Conservation (phyloP, 2,888 invertebrate genomes). For the Choreutis nemorana region DNA sequence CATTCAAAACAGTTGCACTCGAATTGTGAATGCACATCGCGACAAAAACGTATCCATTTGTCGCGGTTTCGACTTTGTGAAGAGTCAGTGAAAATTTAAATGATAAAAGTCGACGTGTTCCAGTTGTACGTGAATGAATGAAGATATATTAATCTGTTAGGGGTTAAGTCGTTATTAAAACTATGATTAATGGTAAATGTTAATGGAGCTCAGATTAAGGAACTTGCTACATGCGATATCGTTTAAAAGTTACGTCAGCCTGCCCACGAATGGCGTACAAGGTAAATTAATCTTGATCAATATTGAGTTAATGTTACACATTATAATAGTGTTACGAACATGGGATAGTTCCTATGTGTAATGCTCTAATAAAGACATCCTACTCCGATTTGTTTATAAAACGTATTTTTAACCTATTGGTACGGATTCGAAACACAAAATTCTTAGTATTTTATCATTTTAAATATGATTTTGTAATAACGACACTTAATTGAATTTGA, state of each 20-base stretch:
- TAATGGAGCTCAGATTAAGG: constrained; percentile 61
- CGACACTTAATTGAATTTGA: no score
- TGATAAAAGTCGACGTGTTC: constrained; percentile 48
- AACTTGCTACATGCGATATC: constrained; percentile 47
- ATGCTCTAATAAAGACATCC: no score
- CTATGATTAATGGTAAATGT: constrained; percentile 60
- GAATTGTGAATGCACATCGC: constrained; percentile 30
- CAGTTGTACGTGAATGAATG: constrained; percentile 44
- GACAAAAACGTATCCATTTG: constrained; percentile 31
- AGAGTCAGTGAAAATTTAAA: constrained; percentile 44
- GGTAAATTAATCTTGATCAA: constrained; percentile 59
- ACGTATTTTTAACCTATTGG: no score
- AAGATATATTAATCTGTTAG: constrained; percentile 64
- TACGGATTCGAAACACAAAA: no score
- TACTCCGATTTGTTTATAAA: no score
- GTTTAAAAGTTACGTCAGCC: constrained; percentile 46
- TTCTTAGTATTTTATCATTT: no score
- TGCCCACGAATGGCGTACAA: constrained; percentile 43
- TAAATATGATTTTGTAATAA: no score
- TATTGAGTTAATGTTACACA: constrained; percentile 37
- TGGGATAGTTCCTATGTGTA: no score
- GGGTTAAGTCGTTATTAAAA: constrained; percentile 67
- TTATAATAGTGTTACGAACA: no score
- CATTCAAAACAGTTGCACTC: constrained; percentile 48
- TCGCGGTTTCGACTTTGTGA: constrained; percentile 43